A percentile compares a stretch with the other conserved stretches of the same genome.
These are phyloP conservation scores for Tiliacea citrago DNA, from an alignment of 2,888 invertebrate species.

Conservation along the genomic window DNA sequence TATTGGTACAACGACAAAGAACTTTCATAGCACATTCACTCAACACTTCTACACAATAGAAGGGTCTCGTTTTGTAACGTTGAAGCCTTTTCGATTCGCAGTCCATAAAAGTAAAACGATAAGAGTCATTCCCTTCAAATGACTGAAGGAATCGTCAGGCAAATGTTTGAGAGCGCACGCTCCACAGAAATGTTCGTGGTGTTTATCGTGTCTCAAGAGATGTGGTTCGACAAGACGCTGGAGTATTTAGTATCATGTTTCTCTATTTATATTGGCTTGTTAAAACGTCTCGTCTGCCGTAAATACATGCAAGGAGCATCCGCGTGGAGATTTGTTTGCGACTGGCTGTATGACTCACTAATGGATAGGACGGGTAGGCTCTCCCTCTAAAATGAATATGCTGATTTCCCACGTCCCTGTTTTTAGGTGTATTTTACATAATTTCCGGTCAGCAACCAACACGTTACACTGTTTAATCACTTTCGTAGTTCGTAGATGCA, in stretches of 20 bases:
- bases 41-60: conserved; percentile 85
- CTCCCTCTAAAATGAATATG: conserved; percentile 86
- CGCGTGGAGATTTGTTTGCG: conserved; percentile 81
- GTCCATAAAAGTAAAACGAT: conserved; percentile 88
- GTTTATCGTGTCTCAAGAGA: conserved; percentile 81
- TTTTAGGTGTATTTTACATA: conserved; percentile 87
- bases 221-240: conserved; percentile 78
- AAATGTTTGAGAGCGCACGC: conserved; percentile 78
- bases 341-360: conserved; percentile 82
- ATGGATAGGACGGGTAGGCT: conserved; percentile 82
- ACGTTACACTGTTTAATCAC: conserved; percentile 82
- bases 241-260: conserved; percentile 81
- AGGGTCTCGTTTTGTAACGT: conserved; percentile 86
- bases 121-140: conserved; percentile 87
- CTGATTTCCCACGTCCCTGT: conserved; percentile 85
- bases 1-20: conserved; percentile 80
- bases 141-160: conserved; percentile 83
- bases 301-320: conserved; percentile 81
- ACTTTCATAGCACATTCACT: conserved; percentile 82
- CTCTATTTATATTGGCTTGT: conserved; percentile 79
- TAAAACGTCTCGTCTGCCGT: conserved; percentile 74
- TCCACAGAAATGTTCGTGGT: conserved; percentile 70
- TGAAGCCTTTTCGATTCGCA: conserved; percentile 87
- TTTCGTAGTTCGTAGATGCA: conserved; percentile 64
- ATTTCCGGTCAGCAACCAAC: conserved; percentile 85